Percentiles rank a stretch among this genome's conserved stretches.
Evolutionary conservation across 2,888 invertebrate species (phyloP).

Genomic region (Xylocampa areola): DNA sequence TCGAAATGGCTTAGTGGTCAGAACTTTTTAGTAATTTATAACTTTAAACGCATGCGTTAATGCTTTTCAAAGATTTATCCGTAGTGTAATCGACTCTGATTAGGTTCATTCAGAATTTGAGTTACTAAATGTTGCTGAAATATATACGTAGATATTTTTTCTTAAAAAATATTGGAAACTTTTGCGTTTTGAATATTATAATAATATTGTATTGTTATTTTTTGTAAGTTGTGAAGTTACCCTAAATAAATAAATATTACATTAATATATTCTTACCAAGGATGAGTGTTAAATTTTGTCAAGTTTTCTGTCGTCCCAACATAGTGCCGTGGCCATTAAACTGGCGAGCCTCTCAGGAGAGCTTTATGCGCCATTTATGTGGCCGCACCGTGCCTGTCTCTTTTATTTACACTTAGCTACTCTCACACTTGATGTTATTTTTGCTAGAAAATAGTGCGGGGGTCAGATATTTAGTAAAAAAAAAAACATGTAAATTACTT

Average conservation of each 20-base stretch:
- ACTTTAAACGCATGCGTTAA: no score
- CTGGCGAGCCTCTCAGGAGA: conserved; percentile 63
- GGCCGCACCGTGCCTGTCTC: conserved; percentile 63
- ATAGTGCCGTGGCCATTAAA: conserved; percentile 52
- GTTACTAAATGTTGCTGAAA: no score
- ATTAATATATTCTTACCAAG: neutral
- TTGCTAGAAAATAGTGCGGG: neutral
- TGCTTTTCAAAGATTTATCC: no score
- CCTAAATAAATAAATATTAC: conserved; percentile 1
- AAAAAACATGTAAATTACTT: neutral
- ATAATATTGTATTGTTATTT: no score
- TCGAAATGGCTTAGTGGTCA: no score
- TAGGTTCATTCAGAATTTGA: no score
- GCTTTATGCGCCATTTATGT: conserved; percentile 76
- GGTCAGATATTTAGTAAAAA: neutral
- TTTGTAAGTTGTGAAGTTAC: no score
- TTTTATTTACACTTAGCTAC: conserved; percentile 76
- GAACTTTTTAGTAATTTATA: no score
- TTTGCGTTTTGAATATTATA: no score
- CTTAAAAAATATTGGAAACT: no score
- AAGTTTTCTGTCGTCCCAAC: conserved; percentile 31
- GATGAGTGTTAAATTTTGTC: conserved; percentile 12
- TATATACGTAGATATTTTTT: no score
- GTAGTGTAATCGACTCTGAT: no score
- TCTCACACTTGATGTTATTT: conserved; percentile 62